These are phyloP conservation scores for Diorhabda sublineata DNA, from an alignment of 1,140 invertebrate species.

Conservation along the genomic window DNA sequence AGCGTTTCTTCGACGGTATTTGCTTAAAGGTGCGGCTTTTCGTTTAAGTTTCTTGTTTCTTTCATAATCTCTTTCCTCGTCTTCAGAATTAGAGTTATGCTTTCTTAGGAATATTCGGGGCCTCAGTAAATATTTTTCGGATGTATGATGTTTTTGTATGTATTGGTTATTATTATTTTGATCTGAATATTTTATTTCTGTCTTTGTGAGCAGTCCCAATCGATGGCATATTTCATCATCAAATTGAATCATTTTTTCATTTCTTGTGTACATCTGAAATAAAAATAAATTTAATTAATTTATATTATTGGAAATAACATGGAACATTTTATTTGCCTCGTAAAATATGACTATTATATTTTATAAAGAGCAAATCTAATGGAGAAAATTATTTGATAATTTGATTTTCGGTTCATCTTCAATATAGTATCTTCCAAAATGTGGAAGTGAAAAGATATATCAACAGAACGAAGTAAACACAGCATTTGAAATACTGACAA, in stretches of 20 bases:
- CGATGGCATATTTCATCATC: not conserved
- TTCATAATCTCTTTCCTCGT: not conserved
- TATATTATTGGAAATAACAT: not conserved
- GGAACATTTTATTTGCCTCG: too few relatives aligned
- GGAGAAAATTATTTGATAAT: too few relatives aligned
- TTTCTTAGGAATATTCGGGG: not conserved
- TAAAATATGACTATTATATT: too few relatives aligned
- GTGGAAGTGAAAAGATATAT: too few relatives aligned
- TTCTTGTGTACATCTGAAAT: not conserved
- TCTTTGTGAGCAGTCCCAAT: not conserved
- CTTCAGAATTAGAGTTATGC: not conserved
- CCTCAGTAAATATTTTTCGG: not conserved
- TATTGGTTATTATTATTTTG: not conserved
- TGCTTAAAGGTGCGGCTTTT: conserved; percentile 78
- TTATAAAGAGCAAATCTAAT: too few relatives aligned
- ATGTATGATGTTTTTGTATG: not conserved
- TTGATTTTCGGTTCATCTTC: too few relatives aligned
- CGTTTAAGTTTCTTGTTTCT: conserved; percentile 48
- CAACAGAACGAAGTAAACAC: too few relatives aligned
- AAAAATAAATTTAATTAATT: not conserved
- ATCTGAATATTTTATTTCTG: not conserved
- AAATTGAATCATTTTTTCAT: not conserved
- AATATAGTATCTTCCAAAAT: too few relatives aligned
- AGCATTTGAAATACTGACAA: too few relatives aligned
- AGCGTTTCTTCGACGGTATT: conserved; percentile 83